Conservation (phyloP, 2,113 vertebrate species). For the Polyodon spathula region DNA sequence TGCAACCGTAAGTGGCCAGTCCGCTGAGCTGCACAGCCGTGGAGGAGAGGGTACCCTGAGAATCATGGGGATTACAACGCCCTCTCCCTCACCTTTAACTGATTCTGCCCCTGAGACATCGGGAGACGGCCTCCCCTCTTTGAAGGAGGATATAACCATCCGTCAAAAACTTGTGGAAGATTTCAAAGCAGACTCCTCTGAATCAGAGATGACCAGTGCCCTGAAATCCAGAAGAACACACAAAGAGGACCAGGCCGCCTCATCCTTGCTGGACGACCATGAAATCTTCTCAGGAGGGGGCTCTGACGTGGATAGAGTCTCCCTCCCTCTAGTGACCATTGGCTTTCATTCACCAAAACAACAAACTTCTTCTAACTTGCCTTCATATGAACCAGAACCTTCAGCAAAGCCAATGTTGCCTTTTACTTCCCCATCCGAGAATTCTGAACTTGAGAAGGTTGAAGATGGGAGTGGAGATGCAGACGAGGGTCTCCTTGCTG, state of each 20-base stretch:
- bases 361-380: not conserved
- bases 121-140: conserved; percentile 7
- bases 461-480: conserved; percentile 46
- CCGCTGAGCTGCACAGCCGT: too few species aligned
- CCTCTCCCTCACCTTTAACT: too few species aligned
- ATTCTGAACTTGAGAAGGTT: conserved; percentile 36
- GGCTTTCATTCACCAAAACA: conserved; percentile 20
- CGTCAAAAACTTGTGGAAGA: not conserved
- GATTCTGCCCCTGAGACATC: not conserved
- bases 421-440: too few species aligned
- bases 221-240: conserved; percentile 54
- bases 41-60: too few species aligned
- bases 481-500: conserved; percentile 22
- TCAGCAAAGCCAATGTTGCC: too few species aligned
- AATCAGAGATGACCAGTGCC: too few species aligned
- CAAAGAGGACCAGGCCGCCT: conserved; percentile 48
- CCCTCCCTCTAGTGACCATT: conserved; percentile 6
- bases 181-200: not conserved
- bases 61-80: too few species aligned
- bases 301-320: conserved; percentile 38
- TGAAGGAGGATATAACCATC: conserved; percentile 5
- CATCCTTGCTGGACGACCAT: conserved; percentile 35
- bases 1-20: not conserved
- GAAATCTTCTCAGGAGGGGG: conserved; percentile 62
- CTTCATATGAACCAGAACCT: too few species aligned